Base-by-base conservation (phyloP, 2,797 vertebrate genomes). In the Heteromormyrus szaboi region DNA sequence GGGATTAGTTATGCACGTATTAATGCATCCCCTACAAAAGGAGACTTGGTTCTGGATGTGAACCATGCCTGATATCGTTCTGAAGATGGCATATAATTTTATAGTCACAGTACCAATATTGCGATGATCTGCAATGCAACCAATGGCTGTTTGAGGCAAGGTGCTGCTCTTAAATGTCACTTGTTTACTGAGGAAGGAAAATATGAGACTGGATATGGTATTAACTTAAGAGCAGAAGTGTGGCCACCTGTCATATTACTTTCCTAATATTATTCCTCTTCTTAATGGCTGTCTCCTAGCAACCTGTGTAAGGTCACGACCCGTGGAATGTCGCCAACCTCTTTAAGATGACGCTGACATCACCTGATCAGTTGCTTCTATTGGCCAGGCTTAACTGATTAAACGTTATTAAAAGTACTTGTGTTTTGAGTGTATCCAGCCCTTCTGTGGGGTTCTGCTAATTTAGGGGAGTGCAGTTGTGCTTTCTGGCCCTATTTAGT, bases 151-250 rank as follows among this genome's bases (percentile, higher is more conserved):
- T 33, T 33, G 29, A 33, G 65, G 33, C 12, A 14, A 5, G 33
- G 29, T 2, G 62, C 2, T 65, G 62, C 33, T 72, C 68, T 72
- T 72, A 72, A 72, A 72, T 41, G 68, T 76, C 37, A 14, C 68
- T 76, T 76, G 41, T 41, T 41, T 76, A 41, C 9, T 6, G 14
- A 76, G 68, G 29, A 41, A 19, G 33, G 33, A 76, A 19, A 37
- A 79, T 17, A 68, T 72, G 29, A 79, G 33, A 76, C 33, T 44
- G 22, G 19, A 86, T 22, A 14, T 56, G 51, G 29, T 6, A 54
- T 54, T 86, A 86, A 86, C 51, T 54, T 29, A 86, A 86, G 25
- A 86, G 29, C 50, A 54, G 51, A 86, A 33, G 33, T 54, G 85
- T 86, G 85, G 29, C 51, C 25, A 86, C 6, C 29, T 41, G 85